phyloP scores from a whole-genome alignment of 2,888 invertebrate species.

The Diarsia mendica region DNA sequence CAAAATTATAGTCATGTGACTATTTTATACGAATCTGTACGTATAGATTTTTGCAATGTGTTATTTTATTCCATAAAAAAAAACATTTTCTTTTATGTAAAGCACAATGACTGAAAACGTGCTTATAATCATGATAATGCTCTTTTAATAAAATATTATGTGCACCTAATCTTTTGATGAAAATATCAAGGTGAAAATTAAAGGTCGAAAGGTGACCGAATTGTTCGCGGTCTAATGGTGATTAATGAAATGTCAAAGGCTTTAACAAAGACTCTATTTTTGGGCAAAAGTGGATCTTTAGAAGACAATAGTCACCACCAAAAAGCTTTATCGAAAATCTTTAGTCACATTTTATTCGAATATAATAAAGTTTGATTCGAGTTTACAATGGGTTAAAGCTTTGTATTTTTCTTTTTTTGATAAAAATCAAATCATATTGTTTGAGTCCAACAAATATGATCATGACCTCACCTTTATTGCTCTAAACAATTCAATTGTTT shows the following conservation, averaged over 20 bases:
- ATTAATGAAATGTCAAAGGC: slow-evolving; percentile 51
- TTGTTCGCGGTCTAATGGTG: slow-evolving; percentile 40
- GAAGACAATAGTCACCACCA: slow-evolving; percentile 42
- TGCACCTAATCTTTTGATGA: slow-evolving; percentile 28
- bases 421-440: slow-evolving; percentile 2
- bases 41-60: background rate
- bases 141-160: slow-evolving; percentile 24
- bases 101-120: slow-evolving; percentile 27
- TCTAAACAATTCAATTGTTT: background rate
- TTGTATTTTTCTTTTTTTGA: slow-evolving; percentile 8
- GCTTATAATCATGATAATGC: slow-evolving; percentile 30
- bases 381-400: slow-evolving; percentile 10
- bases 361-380: slow-evolving; percentile 7
- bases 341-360: slow-evolving; percentile 24
- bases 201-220: slow-evolving; percentile 39
- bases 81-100: background rate
- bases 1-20: background rate
- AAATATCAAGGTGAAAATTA: slow-evolving; percentile 44
- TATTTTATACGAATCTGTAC: background rate
- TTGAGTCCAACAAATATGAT: background rate
- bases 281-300: slow-evolving; percentile 41
- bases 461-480: background rate
- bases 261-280: slow-evolving; percentile 44
- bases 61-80: background rate
- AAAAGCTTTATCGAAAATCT: slow-evolving; percentile 34